These are phyloP conservation scores for Gerris buenoi DNA, from an alignment of 1,140 invertebrate genomes.

Conservation along the genomic window DNA sequence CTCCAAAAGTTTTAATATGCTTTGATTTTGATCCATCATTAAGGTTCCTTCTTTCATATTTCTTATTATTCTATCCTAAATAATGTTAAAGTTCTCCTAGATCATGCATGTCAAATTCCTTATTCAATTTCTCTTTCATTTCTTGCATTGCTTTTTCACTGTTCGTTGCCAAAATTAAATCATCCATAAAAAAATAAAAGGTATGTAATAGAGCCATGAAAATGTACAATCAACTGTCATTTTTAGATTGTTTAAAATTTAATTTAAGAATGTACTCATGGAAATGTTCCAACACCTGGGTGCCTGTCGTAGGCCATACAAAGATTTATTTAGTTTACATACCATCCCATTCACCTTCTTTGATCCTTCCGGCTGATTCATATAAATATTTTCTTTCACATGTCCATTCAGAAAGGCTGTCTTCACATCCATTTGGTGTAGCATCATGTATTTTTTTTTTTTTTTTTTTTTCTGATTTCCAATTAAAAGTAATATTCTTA, in stretches of 20 bases:
- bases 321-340: conserved; percentile 23
- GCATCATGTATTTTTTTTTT: conserved; percentile 16
- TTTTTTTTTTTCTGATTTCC: conserved; percentile 20
- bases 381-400: conserved; percentile 30
- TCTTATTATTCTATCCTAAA: neutral
- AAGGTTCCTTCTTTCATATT: neutral
- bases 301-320: conserved; percentile 30
- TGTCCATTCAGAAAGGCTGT: conserved; percentile 32
- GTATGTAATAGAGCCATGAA: no score
- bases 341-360: conserved; percentile 15
- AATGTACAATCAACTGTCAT: neutral
- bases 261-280: neutral
- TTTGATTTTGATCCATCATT: neutral
- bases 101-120: neutral
- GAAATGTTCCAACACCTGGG: conserved; percentile 25
- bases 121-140: neutral
- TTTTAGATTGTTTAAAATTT: neutral
- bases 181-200: neutral
- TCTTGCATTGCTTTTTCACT: neutral
- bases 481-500: conserved; percentile 24
- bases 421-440: conserved; percentile 27
- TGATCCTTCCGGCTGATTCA: conserved; percentile 28
- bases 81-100: neutral
- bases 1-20: neutral
- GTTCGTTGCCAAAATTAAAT: neutral